Conservation (phyloP, 2,888 invertebrate species). For the Phaonia tiefii region DNA sequence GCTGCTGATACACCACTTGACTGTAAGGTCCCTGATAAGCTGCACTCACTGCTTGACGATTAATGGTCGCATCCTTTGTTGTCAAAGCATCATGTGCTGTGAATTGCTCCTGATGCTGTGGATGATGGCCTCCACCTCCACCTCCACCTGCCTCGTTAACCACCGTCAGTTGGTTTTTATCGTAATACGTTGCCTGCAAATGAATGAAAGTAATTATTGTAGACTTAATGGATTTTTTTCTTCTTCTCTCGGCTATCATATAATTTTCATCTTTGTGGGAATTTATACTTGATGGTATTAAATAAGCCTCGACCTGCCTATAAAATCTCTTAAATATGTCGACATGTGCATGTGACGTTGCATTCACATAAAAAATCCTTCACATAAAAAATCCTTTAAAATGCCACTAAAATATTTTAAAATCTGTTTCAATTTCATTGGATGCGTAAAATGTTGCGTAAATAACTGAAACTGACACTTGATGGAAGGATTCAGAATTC, state of each 20-base stretch:
- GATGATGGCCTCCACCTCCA: conserved; percentile 30
- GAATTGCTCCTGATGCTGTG: conserved; percentile 13
- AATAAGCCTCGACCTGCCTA: neutral
- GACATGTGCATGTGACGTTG: neutral
- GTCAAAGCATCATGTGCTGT: conserved; percentile 30
- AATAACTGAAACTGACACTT: neutral
- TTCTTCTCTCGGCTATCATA: neutral
- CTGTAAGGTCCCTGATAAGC: conserved; percentile 61
- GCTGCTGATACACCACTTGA: conserved; percentile 52
- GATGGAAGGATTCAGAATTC: neutral
- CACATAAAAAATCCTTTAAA: conserved; percentile 8
- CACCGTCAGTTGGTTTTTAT: conserved; percentile 48
- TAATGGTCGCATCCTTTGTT: conserved; percentile 45
- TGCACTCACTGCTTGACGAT: conserved; percentile 40
- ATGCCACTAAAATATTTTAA: conserved; percentile 7
- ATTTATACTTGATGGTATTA: conserved; percentile 6
- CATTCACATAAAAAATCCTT: conserved; percentile 25
- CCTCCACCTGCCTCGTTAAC: conserved; percentile 8
- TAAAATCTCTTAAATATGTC: too few species aligned
- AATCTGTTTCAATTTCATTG: conserved; percentile 12
- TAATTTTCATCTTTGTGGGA: conserved; percentile 21
- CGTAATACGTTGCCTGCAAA: conserved; percentile 65
- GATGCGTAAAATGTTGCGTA: neutral
- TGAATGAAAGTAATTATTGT: conserved; percentile 51
- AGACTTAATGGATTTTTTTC: conserved; percentile 43